Evolutionary conservation across 2,888 invertebrate species (phyloP).

Genomic region (Prenolepis imparis): DNA sequence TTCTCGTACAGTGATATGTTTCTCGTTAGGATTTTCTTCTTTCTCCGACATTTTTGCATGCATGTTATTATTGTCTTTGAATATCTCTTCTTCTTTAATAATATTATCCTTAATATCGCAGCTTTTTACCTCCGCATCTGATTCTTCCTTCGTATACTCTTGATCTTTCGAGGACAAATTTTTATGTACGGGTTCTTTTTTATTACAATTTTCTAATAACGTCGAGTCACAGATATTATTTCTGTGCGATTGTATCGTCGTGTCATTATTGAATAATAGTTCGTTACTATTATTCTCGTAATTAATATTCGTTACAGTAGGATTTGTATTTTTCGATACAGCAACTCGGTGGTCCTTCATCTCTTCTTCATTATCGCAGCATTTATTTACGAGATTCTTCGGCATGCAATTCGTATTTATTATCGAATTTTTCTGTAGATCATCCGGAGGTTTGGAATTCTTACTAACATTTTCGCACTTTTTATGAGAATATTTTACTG

Average conservation of each 20-base stretch:
- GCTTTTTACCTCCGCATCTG: not conserved
- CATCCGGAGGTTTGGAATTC: not conserved
- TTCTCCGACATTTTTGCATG: not conserved
- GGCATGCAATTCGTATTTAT: not conserved
- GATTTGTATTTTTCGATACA: not conserved
- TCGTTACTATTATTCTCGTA: not conserved
- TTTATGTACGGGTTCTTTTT: not conserved
- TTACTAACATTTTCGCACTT: slow-evolving; percentile 8
- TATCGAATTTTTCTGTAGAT: not conserved
- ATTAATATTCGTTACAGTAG: not conserved
- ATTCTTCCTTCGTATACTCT: not conserved
- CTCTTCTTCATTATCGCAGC: slow-evolving; percentile 3
- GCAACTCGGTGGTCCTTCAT: not conserved
- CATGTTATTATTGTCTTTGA: not conserved
- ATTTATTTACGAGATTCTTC: not conserved
- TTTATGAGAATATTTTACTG: not conserved
- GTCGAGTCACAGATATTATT: not conserved
- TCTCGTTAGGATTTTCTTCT: slow-evolving; percentile 6
- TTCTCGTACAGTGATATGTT: slow-evolving; percentile 4
- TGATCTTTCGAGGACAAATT: not conserved
- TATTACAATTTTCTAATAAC: slow-evolving; percentile 15
- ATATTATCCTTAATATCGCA: not conserved
- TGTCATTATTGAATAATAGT: not conserved
- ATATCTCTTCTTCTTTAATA: not conserved
- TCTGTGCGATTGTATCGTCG: not conserved